Evolutionary conservation across 2,888 invertebrate species (phyloP).

Genomic region (Agrilus biguttatus): DNA sequence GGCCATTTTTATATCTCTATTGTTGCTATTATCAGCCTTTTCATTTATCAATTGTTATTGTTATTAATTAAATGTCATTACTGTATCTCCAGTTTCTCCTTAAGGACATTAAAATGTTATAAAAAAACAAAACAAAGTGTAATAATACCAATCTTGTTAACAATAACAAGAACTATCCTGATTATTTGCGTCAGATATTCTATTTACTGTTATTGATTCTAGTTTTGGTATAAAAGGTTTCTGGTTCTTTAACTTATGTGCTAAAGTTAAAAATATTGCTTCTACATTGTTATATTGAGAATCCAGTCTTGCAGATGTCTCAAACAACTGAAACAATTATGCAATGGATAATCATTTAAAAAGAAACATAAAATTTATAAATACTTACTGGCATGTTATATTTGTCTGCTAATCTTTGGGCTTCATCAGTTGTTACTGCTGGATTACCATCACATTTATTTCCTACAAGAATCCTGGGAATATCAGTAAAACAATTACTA

Average conservation of each 20-base stretch:
- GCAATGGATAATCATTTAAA: background rate
- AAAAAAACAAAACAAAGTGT: no score
- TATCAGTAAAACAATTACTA: slow-evolving; percentile 44
- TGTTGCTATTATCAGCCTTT: no score
- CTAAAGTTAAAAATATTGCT: slow-evolving; percentile 68
- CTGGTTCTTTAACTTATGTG: slow-evolving; percentile 56
- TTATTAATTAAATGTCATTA: no score
- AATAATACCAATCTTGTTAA: no score
- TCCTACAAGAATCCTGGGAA: slow-evolving; percentile 63
- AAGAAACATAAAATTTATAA: background rate
- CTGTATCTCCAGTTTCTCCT: no score
- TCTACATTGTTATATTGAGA: slow-evolving; percentile 62
- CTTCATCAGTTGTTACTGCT: slow-evolving; percentile 52
- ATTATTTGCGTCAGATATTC: no score
- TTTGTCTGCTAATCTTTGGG: slow-evolving; percentile 58
- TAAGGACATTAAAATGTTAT: no score
- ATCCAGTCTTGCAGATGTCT: slow-evolving; percentile 67
- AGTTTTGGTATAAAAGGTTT: slow-evolving; percentile 40
- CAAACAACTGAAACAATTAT: slow-evolving; percentile 44
- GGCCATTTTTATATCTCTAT: no score
- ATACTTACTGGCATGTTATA: slow-evolving; percentile 53
- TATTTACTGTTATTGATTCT: no score
- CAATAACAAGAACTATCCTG: no score
- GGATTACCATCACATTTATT: slow-evolving; percentile 64
- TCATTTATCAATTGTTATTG: no score